Base-by-base conservation (phyloP, 2,888 invertebrate species). In the Stenodema calcarata region DNA sequence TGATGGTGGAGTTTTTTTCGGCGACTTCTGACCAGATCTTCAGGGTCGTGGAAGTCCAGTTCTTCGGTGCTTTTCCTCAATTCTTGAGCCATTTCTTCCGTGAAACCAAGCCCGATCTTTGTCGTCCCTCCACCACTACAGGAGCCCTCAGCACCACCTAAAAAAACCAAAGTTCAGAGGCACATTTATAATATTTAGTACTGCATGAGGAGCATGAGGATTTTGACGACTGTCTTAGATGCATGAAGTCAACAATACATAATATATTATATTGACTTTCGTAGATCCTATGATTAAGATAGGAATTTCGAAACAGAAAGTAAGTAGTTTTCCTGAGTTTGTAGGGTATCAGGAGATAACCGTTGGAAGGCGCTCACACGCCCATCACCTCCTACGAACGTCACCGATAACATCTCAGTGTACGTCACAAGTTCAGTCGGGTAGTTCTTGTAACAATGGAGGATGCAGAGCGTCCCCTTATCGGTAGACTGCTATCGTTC, bases 1-100 rank as follows among this genome's bases (percentile, higher is more conserved):
- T 89, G 89, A 88, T 89, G 90, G 88, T 89, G 90, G 87, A 91
- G 91, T 88, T 91, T 91, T 78, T 90, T 90, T 87, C 90, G 91
- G 90, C 88, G 92, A 90, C 90, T 91, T 89, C 92, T 91, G 91
- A 91, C 54, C 54, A 89, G 89, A 79, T 91, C 90, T 30, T 89
- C 89, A 9, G 93, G 93, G 91, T 96, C 96, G 90, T 96, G 91
- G 90, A 96, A 95, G 89, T 96, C 96, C 88, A 97, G 92, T 92
- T 97, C 97, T 91, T 97, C 97, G 16, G 97, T 97, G 88, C 96
- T 97, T 86, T 96, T 96, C 89, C 96, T 94, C 89, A 97, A 91
- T 90, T 97, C 97, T 87, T 95, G 93, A n/a, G 96, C 94, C 90
- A 96, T 96, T 79, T 90, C 90, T 87, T 90, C 94, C 86, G 93